Conservation (phyloP, 2,797 vertebrate species). For the Mormyrus proboscirostris region DNA sequence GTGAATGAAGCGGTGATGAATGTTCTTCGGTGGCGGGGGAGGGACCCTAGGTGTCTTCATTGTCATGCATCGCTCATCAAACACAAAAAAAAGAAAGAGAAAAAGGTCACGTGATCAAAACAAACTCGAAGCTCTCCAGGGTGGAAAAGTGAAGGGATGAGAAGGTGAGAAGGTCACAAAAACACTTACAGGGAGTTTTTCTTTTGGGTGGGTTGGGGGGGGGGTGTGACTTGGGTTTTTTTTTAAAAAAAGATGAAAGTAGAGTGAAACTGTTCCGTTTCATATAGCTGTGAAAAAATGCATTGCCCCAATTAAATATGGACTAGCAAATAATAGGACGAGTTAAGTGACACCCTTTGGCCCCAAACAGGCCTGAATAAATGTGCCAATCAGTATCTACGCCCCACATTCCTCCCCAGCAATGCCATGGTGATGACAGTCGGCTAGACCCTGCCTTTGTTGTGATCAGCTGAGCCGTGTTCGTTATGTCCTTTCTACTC, state of each 20-base stretch:
- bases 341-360: slow-evolving; percentile 61
- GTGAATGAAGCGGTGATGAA: not conserved
- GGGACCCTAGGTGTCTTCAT: slow-evolving; percentile 5
- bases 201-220: slow-evolving; percentile 23
- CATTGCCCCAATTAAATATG: slow-evolving; percentile 51
- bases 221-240: not conserved
- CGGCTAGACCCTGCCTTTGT: slow-evolving; percentile 53
- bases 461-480: slow-evolving; percentile 49
- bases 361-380: slow-evolving; percentile 51
- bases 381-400: slow-evolving; percentile 54
- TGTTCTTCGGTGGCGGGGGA: not conserved
- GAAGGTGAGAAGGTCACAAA: slow-evolving; percentile 39
- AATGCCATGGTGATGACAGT: slow-evolving; percentile 54
- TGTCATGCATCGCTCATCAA: slow-evolving; percentile 20
- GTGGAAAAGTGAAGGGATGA: slow-evolving; percentile 31
- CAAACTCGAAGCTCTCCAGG: slow-evolving; percentile 38
- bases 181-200: slow-evolving; percentile 43
- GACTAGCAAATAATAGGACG: slow-evolving; percentile 48
- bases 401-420: slow-evolving; percentile 45
- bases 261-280: slow-evolving; percentile 52
- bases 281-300: slow-evolving; percentile 48
- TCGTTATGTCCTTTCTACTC: slow-evolving; percentile 30
- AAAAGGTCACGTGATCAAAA: slow-evolving; percentile 35
- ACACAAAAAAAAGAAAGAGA: not conserved
- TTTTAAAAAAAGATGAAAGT: not conserved